These are phyloP conservation scores for Sebastolobus altivelis DNA, from an alignment of 2,797 vertebrate species.

Conservation along the genomic window DNA sequence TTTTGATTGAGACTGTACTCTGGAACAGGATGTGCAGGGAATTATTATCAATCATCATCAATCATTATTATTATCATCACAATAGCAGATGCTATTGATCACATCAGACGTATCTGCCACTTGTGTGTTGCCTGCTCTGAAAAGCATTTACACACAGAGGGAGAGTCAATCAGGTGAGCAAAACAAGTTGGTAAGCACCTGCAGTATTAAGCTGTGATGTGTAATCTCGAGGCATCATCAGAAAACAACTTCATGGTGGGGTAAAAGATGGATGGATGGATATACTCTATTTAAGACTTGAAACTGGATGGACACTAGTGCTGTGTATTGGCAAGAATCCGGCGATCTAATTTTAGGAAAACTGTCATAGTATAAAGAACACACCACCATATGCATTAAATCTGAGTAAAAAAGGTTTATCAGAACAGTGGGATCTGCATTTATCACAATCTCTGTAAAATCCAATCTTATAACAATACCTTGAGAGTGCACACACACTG, in stretches of 20 bases:
- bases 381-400: too few relatives aligned
- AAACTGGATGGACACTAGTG: not conserved
- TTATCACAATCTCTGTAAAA: too few relatives aligned
- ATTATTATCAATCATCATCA: not conserved
- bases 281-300: not conserved
- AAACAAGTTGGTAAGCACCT: not conserved
- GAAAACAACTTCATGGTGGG: not conserved
- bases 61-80: not conserved
- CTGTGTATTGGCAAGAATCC: too few relatives aligned
- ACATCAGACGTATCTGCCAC: not conserved
- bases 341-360: too few relatives aligned
- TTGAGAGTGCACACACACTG: too few relatives aligned
- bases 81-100: conserved; percentile 5
- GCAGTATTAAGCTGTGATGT: not conserved
- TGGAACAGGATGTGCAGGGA: not conserved
- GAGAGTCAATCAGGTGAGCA: conserved; percentile 23
- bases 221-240: not conserved
- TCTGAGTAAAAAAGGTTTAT: too few relatives aligned
- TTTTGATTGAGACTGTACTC: not conserved
- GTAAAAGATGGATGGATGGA: not conserved
- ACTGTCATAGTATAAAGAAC: too few relatives aligned
- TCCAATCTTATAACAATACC: too few relatives aligned
- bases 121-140: not conserved
- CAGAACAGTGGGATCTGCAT: too few relatives aligned
- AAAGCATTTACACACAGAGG: conserved; percentile 5